phyloP scores from a whole-genome alignment of 2,797 vertebrate genomes.

The Echeneis naucrates region DNA sequence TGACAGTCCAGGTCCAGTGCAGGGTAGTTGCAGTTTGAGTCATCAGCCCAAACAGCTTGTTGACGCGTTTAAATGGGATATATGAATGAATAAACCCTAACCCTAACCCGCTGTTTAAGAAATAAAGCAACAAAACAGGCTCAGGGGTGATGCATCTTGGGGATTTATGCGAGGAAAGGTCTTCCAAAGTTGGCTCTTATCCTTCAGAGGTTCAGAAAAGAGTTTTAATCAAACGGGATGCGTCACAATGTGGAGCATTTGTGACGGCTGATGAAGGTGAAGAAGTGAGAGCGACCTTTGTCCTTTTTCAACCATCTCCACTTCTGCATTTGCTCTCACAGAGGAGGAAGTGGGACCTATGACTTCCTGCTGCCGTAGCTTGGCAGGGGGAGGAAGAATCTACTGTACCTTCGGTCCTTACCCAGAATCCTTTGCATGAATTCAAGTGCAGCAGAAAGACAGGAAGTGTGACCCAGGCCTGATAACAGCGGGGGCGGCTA shows the following conservation, averaged over 20 bases:
- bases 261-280: background rate
- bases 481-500: conserved; percentile 72
- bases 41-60: background rate
- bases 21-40: background rate
- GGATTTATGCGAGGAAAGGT: too few relatives aligned
- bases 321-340: conserved; percentile 73
- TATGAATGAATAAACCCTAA: too few relatives aligned
- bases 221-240: background rate
- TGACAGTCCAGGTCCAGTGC: background rate
- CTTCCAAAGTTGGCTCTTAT: background rate
- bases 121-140: too few relatives aligned
- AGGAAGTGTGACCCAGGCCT: conserved; percentile 75
- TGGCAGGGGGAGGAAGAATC: background rate
- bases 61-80: too few relatives aligned
- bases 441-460: conserved; percentile 61
- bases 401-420: conserved; percentile 11
- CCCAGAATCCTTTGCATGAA: conserved; percentile 54
- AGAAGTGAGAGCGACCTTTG: conserved; percentile 51
- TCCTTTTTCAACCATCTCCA: conserved; percentile 21
- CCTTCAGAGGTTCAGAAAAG: background rate
- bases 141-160: too few relatives aligned
- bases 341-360: conserved; percentile 75
- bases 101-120: too few relatives aligned
- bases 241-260: accelerated
- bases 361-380: conserved; percentile 71